Percentiles rank a stretch among this genome's conserved stretches.
Conservation (phyloP, 2,888 invertebrate genomes). For the Endotricha flammealis region DNA sequence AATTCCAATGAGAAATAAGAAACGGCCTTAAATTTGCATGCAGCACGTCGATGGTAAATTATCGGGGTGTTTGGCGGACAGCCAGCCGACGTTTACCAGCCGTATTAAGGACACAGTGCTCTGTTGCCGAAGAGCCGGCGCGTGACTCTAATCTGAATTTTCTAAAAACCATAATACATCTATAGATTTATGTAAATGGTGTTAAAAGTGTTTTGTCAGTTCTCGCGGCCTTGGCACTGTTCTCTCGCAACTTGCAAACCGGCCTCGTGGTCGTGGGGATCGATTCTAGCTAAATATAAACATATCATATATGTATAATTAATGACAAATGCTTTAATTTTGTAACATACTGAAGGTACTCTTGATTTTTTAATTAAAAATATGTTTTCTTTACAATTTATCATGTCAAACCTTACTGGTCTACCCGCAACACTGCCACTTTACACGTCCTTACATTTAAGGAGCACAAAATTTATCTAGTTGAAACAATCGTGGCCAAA, state of each 20-base stretch:
- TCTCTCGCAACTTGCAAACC: no score
- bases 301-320: no score
- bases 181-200: slow-evolving; percentile 14
- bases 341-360: no score
- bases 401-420: background rate
- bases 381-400: no score
- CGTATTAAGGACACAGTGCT: slow-evolving; percentile 44
- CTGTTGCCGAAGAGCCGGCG: slow-evolving; percentile 31
- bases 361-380: no score
- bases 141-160: slow-evolving; percentile 42
- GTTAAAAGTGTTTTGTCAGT: no score
- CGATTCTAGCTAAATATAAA: no score
- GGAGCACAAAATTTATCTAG: slow-evolving; percentile 63
- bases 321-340: no score
- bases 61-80: slow-evolving; percentile 54
- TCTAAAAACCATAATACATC: slow-evolving; percentile 25
- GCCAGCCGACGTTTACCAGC: slow-evolving; percentile 52
- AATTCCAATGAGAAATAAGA: slow-evolving; percentile 46
- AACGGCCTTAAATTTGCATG: slow-evolving; percentile 54
- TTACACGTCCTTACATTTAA: slow-evolving; percentile 57
- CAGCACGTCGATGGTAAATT: slow-evolving; percentile 58
- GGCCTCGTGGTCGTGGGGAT: no score
- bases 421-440: slow-evolving; percentile 28
- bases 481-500: slow-evolving; percentile 59
- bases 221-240: no score